Base-by-base conservation (phyloP, 2,113 vertebrate genomes). In the Cavia porcellus region DNA sequence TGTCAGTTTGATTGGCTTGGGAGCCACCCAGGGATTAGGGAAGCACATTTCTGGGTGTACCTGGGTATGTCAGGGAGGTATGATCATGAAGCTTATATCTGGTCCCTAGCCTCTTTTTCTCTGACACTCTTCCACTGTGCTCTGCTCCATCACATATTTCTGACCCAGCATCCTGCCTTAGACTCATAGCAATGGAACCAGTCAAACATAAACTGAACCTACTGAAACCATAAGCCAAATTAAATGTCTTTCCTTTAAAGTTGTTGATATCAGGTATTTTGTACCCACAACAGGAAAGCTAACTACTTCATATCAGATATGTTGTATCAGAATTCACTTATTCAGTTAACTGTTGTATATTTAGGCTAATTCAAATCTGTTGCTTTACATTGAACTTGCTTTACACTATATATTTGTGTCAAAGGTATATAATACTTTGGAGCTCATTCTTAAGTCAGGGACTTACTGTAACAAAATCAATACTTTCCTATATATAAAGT, bases 311-410 rank as follows among this genome's bases (percentile, higher is more conserved):
- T 62, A 66, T 75, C 20, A 64, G 17, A 68, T 81, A 74, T 11
- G 13, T 70, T 66, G 30, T 89, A 66, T 45, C 12, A 61, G n/a
- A 75, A 61, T n/a, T 81, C 42, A 86, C 45, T 86, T 83, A 83
- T 47, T 61, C 42, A 86, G n/a, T 50, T 95, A 25, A 92, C 32
- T 91, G 80, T 4, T 79, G 32, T 22, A 38, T 57, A 82, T 89
- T 59, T 89, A 94, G 38, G 38, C 35, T 86, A 86, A 92, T 94
- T 72, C n/a, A 61, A 68, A 68, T 22, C 57, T 59, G 20, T 59
- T 59, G 57, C 57, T 59, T 57, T 57, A 57, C 55, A 17, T 19
- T 19, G 55, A 57, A 20, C 55, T 57, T 57, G 17, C 4, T 57
- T 57, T 57, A 57, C 55, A 57, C 15, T 57, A 15, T 57, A 57